These are phyloP conservation scores for Tethea ocularis DNA, from an alignment of 2,888 invertebrate species.

Conservation along the genomic window DNA sequence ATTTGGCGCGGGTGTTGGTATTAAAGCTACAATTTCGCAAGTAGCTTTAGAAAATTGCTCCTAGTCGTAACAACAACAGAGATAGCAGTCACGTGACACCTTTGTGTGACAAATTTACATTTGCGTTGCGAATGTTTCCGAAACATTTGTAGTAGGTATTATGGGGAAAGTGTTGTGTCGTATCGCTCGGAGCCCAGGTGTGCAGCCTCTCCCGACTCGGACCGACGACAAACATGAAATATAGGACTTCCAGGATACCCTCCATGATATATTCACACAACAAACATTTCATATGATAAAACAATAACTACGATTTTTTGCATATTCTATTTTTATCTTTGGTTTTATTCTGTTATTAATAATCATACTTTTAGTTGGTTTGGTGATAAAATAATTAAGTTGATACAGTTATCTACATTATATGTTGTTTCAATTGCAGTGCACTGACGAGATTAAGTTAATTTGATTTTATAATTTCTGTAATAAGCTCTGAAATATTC, in stretches of 20 bases:
- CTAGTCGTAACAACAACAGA: constrained; percentile 38
- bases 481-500: constrained; percentile 5
- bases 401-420: constrained; percentile 3
- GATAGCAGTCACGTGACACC: constrained; percentile 63
- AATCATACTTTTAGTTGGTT: neutral
- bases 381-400: neutral
- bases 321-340: neutral
- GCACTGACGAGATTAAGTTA: constrained; percentile 1
- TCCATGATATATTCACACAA: constrained; percentile 66
- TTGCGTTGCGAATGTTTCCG: constrained; percentile 46
- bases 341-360: neutral
- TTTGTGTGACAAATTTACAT: constrained; percentile 68
- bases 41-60: constrained; percentile 46
- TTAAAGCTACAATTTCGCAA: constrained; percentile 40
- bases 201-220: constrained; percentile 33
- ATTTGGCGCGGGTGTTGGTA: constrained; percentile 38
- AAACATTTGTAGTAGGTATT: constrained; percentile 36
- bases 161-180: constrained; percentile 17
- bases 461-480: neutral
- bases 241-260: constrained; percentile 59
- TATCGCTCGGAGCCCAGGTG: constrained; percentile 37
- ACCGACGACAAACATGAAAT: constrained; percentile 62
- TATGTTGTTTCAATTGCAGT: constrained; percentile 9
- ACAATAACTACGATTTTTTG: constrained; percentile 31
- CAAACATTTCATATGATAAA: constrained; percentile 47